phyloP scores from a whole-genome alignment of 2,797 vertebrate species.

The Enoplosus armatus region DNA sequence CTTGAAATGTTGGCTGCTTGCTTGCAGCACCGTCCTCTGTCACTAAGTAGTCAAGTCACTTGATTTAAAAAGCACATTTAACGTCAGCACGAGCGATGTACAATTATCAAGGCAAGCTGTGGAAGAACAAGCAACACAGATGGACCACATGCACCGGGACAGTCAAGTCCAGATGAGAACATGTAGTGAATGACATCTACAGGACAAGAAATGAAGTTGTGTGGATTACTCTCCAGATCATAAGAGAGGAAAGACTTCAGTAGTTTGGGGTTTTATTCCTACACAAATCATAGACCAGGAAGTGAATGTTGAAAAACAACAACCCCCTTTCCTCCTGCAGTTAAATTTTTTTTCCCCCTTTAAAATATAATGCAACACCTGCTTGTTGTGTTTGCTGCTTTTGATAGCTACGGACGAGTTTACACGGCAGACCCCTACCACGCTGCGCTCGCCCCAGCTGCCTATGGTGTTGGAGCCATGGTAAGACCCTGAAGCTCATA shows the following conservation, averaged over 20 bases:
- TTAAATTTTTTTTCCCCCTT: not conserved
- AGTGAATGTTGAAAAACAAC: not conserved
- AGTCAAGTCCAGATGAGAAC: not conserved
- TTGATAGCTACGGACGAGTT: conserved; percentile 94
- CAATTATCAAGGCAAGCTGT: not conserved
- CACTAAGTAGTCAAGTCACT: too few relatives aligned
- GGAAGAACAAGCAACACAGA: not conserved
- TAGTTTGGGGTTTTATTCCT: not conserved
- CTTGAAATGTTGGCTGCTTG: not conserved
- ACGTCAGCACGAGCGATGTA: too few relatives aligned
- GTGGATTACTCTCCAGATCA: not conserved
- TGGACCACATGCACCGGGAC: not conserved
- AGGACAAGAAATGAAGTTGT: not conserved
- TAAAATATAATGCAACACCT: not conserved
- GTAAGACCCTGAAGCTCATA: conserved; percentile 81
- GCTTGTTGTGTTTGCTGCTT: conserved; percentile 18
- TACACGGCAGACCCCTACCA: conserved; percentile 99
- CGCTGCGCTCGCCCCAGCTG: conserved; percentile 94
- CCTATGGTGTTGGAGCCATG: conserved; percentile 99
- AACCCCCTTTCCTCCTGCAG: not conserved
- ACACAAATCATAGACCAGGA: not conserved
- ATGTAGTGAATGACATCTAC: too few relatives aligned
- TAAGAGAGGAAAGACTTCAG: not conserved
- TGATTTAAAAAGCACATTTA: not conserved
- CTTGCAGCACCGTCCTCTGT: not conserved